A percentile compares a stretch with the other conserved stretches of the same genome.
These are phyloP conservation scores for Agelas oroides DNA, from an alignment of 37 sponge, comb jelly and placozoan genomes.

Conservation along the genomic window DNA sequence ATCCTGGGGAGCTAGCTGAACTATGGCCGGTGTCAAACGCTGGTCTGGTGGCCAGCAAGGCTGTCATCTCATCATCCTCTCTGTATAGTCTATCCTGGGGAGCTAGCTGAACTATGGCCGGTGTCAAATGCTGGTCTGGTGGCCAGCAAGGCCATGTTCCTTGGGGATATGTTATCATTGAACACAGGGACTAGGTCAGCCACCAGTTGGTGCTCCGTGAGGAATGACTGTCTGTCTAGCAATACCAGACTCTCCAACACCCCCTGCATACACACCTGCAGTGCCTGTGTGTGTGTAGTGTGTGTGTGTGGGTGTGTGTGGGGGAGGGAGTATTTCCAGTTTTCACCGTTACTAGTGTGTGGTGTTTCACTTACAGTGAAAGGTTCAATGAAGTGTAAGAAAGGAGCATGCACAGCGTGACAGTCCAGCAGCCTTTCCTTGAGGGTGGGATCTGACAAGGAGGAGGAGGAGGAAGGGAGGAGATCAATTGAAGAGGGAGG, in stretches of 20 bases:
- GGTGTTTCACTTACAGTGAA: slow-evolving; percentile 54
- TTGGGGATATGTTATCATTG: slow-evolving; percentile 67
- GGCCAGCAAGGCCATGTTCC: slow-evolving; percentile 41
- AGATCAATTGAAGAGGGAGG: too few species aligned
- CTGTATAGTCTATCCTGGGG: too few species aligned
- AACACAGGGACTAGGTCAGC: slow-evolving; percentile 60
- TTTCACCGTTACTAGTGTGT: background rate
- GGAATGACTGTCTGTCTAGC: slow-evolving; percentile 45
- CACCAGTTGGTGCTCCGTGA: slow-evolving; percentile 38
- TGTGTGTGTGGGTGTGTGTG: slow-evolving; percentile 2
- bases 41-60: background rate
- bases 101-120: background rate
- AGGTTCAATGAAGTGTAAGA: slow-evolving; percentile 29
- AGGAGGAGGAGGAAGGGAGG: too few species aligned
- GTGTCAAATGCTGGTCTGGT: too few species aligned
- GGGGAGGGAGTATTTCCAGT: background rate
- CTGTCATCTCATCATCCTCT: too few species aligned
- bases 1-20: too few species aligned
- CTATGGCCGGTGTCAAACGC: background rate
- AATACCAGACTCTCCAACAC: slow-evolving; percentile 66
- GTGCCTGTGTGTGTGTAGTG: slow-evolving; percentile 64
- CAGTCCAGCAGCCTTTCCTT: slow-evolving; percentile 7
- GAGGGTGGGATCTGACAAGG: slow-evolving; percentile 19
- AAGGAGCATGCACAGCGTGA: background rate
- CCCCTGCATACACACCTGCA: slow-evolving; percentile 80